These are phyloP conservation scores for Mus spretus DNA, from an alignment of 2,797 vertebrate genomes.

Conservation along the genomic window DNA sequence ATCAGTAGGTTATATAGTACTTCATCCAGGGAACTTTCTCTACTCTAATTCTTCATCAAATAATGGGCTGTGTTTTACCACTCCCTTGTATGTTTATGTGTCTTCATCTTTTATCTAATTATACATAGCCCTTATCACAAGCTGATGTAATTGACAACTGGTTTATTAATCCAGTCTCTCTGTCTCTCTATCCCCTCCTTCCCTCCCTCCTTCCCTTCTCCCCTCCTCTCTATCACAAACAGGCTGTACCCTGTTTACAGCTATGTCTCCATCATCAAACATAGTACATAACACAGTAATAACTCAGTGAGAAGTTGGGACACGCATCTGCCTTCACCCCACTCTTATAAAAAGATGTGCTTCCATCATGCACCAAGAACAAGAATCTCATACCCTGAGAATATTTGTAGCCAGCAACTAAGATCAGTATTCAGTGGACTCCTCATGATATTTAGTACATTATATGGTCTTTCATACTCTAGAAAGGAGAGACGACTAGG, in stretches of 20 bases:
- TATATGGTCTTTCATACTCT: conserved; percentile 5
- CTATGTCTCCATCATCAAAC: neutral
- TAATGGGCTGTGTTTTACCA: neutral
- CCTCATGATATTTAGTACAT: neutral
- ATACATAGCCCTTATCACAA: neutral
- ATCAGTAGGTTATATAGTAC: neutral
- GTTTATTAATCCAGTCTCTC: neutral
- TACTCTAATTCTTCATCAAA: neutral
- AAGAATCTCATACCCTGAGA: conserved; percentile 29
- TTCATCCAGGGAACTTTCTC: conserved; percentile 45
- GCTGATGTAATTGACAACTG: neutral
- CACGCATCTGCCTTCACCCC: neutral
- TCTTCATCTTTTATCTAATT: neutral
- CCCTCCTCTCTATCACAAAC: too few relatives aligned
- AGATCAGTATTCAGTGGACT: neutral
- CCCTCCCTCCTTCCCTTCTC: too few relatives aligned
- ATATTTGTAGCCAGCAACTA: conserved; percentile 32
- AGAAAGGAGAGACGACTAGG: conserved; percentile 1
- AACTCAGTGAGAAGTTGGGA: conserved; percentile 13
- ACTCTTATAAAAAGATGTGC: neutral
- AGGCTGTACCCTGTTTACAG: neutral
- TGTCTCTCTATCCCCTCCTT: neutral
- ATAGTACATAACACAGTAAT: neutral
- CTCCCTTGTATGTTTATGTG: neutral
- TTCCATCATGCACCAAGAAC: conserved; percentile 9